These are phyloP conservation scores for Lepidochitona cinerea DNA, from an alignment of 2,888 invertebrate genomes.

Conservation along the genomic window DNA sequence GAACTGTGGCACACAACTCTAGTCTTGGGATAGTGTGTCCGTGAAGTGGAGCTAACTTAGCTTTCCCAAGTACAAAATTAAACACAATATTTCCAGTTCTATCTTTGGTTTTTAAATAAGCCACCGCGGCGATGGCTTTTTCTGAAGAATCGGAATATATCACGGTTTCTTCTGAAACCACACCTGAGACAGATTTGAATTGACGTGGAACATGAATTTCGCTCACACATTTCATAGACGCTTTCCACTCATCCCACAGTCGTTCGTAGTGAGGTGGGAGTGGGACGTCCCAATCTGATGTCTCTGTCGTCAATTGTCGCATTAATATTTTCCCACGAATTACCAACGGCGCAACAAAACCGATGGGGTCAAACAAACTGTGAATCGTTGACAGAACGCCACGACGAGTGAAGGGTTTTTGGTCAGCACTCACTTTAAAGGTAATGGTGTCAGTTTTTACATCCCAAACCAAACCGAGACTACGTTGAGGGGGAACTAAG, in stretches of 20 bases:
- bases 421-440: slow-evolving; percentile 16
- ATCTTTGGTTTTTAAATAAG: slow-evolving; percentile 2
- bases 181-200: neutral
- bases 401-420: slow-evolving; percentile 27
- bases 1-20: slow-evolving; percentile 16
- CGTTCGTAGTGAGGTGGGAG: slow-evolving; percentile 18
- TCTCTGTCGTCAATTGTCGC: slow-evolving; percentile 23
- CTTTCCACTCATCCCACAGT: slow-evolving; percentile 29
- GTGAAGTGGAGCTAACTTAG: slow-evolving; percentile 7
- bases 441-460: slow-evolving; percentile 24
- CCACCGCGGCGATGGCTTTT: slow-evolving; percentile 9
- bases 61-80: slow-evolving; percentile 3
- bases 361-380: slow-evolving; percentile 37
- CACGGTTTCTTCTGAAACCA: neutral
- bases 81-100: neutral
- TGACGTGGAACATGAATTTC: slow-evolving; percentile 13
- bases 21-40: slow-evolving; percentile 15
- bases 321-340: slow-evolving; percentile 34
- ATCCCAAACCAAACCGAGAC: slow-evolving; percentile 12
- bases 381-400: slow-evolving; percentile 31
- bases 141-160: slow-evolving; percentile 6
- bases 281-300: slow-evolving; percentile 35
- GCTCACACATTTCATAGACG: slow-evolving; percentile 22
- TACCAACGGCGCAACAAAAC: slow-evolving; percentile 32
- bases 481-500: slow-evolving; percentile 1